Evolutionary conservation across 2,797 vertebrate genomes (phyloP), one percentile per base, ranked within the genome.

Genomic region (Triplophysa bombifrons): DNA sequence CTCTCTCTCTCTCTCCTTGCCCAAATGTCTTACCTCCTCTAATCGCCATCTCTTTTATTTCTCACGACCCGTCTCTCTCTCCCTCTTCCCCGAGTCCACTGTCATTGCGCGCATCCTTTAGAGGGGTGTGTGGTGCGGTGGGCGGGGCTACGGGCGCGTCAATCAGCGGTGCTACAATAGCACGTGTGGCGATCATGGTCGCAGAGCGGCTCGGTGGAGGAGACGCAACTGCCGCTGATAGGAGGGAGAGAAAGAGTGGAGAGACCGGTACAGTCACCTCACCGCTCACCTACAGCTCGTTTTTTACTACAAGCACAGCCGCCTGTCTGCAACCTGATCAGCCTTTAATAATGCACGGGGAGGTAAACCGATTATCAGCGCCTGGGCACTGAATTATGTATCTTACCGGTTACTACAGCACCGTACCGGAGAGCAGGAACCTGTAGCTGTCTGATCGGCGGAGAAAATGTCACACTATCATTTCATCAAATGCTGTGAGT

Each of bases 401-500:
- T 93, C 87, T 89, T 86, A 84, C 88, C 74, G 86, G 90, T 90
- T 91, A 91, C 84, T 46, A 85, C 90, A 68, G 86, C 82, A 85
- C 85, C 84, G 85, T 86, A 88, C 88, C 89, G 89, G 88, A 85
- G 90, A 90, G 87, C 90, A 84, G 92, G 93, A 93, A 91, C 91
- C 93, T 91, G 88, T 91, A 85, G 93, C 91, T 87, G 86, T 90
- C 85, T 91, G 75, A 82, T 74, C 86, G 86, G 25, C 56, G 86
- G 92, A 93, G 89, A 95, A 92, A 90, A 98, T 98, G 97, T 96
- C 96, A 94, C 96, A 98, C 93, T 97, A 96, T 86, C 95, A 96
- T 94, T 97, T 98, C 90, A 96, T 98, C 94, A 98, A 98, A 93
- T 96, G 96, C 94, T 98, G 97, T 98, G 92, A 98, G 97, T 98